Percentiles rank a stretch among this genome's conserved stretches.
Evolutionary conservation across 2,113 vertebrate genomes (phyloP).

Genomic region (Neotoma lepida): DNA sequence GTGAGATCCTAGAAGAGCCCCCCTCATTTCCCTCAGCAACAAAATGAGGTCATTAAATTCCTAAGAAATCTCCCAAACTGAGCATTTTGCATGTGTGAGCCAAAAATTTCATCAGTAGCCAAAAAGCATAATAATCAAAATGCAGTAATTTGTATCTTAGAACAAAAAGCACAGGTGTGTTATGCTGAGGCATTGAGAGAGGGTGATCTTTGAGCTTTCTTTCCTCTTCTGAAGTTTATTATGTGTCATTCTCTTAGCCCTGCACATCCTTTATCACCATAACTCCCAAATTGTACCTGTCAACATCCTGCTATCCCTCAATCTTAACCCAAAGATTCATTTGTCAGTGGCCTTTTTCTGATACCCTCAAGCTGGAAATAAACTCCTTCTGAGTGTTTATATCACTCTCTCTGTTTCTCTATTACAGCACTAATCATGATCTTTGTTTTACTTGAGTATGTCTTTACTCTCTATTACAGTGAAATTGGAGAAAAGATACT

Average conservation of each 20-base stretch:
- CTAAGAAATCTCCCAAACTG: neutral
- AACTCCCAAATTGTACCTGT: neutral
- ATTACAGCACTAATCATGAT: neutral
- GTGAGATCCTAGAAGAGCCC: neutral
- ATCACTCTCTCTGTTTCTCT: neutral
- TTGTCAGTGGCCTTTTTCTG: conserved; percentile 28
- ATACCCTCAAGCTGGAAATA: conserved; percentile 23
- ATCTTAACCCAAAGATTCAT: conserved; percentile 13
- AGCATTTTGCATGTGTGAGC: neutral
- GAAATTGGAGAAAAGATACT: neutral
- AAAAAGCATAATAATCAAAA: conserved; percentile 25
- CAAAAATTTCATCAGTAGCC: neutral
- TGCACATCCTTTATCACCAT: neutral
- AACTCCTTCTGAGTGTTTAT: neutral
- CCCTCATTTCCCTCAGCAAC: neutral
- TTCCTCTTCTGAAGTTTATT: neutral
- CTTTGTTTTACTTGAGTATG: neutral
- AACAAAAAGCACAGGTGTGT: neutral
- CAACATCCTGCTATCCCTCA: neutral
- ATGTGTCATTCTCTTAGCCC: neutral
- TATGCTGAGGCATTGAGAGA: neutral
- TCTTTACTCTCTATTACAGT: neutral
- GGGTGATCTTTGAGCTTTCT: neutral
- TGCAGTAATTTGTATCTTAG: neutral
- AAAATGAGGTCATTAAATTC: neutral